Evolutionary conservation across 2,888 invertebrate species (phyloP), one percentile per base, ranked within the genome.

Genomic region (Drosophila gaucha): DNA sequence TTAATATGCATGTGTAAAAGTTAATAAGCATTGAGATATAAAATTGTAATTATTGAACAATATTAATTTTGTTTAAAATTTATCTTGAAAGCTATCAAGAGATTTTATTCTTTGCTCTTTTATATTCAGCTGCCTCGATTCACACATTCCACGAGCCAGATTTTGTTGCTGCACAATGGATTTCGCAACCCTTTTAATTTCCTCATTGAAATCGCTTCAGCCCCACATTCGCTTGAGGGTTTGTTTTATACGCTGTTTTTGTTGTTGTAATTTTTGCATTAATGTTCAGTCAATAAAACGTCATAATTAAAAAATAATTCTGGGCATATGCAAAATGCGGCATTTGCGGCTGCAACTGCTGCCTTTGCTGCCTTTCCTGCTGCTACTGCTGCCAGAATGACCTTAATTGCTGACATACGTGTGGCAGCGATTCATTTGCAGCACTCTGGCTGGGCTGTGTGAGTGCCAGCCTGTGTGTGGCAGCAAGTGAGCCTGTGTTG

Each of bases 261-360:
- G 74, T 70, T 66, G 59, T 78, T 78, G 67, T 51, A 67, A 10
- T 14, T 14, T 10, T 14, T 41, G 65, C 68, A 77, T 84, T 80
- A 80, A 84, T 87, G 75, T 47, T 78, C 85, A 87, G 75, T 82
- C 82, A 87, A 82, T 82, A 87, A 82, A 85, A 87, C 78, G 87
- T 85, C 82, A 82, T 82, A 87, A 82, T 83, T 83, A 83, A 83
- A 83, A 85, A 85, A 82, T 70, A 75, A 80, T 85, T 85, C 47
- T 57, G 60, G 49, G 38, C 74, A 68, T 63, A 63, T 49, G 55
- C 39, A 43, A 41, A 56, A 52, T 58, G 72, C 44, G 55, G 66
- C 70, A 57, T 41, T 41, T 75, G 49, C 24, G 26, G 46, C 36
- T 38, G 43, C 16, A 12, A 22, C 35, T 39, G 51, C 46, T 35